phyloP scores from a whole-genome alignment of 2,113 vertebrate genomes.

The Puffinus mauretanicus region DNA sequence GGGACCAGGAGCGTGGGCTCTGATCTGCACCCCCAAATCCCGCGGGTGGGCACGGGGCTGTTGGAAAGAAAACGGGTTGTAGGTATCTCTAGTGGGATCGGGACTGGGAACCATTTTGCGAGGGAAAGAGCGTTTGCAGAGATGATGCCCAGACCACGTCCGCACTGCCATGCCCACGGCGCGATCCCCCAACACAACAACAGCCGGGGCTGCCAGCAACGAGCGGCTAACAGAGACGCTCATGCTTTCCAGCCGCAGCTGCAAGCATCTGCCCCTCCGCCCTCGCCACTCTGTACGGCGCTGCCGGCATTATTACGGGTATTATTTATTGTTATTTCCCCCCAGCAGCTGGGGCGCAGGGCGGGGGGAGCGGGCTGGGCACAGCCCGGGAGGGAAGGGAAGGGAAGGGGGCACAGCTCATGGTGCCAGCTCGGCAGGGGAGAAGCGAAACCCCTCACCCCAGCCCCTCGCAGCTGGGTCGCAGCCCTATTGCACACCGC shows the following conservation, averaged over 20 bases:
- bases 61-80: accelerated
- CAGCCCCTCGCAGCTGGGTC: neutral
- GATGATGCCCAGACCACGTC: neutral
- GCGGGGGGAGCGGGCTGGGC: neutral
- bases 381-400: neutral
- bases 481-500: accelerated
- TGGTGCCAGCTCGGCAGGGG: accelerated
- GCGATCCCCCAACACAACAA: neutral
- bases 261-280: neutral
- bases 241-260: neutral
- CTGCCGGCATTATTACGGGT: neutral
- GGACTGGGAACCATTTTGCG: neutral
- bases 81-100: neutral
- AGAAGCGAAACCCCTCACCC: neutral
- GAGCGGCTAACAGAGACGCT: neutral
- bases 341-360: neutral
- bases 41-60: accelerated
- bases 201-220: neutral
- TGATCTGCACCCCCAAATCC: neutral
- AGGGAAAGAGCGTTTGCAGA: accelerated
- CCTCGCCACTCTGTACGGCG: neutral
- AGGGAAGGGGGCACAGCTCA: neutral
- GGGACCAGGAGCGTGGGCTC: accelerated
- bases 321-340: slow-evolving; percentile 17
- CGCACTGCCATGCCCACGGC: neutral